Conservation (phyloP, 1,140 invertebrate species). For the Cryptotermes secundus region DNA sequence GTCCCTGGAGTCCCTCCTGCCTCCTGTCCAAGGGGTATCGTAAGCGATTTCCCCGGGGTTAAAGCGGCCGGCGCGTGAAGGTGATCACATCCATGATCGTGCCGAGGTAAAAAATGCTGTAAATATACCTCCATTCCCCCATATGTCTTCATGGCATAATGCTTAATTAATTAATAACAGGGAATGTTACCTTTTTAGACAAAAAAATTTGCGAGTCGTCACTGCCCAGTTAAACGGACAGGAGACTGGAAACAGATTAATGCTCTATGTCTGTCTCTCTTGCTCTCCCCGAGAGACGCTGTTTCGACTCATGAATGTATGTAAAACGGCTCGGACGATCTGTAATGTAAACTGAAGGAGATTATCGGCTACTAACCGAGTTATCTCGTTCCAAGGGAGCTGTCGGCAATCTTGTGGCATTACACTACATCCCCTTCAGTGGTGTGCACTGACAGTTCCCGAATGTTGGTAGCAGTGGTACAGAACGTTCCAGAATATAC, state of each 20-base stretch:
- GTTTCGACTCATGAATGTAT: not conserved
- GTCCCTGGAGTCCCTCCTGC: too few species aligned
- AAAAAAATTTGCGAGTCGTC: too few species aligned
- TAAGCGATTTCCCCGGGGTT: too few species aligned
- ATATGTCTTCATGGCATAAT: too few species aligned
- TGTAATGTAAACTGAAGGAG: conserved; percentile 11
- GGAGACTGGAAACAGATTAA: not conserved
- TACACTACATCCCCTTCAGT: not conserved
- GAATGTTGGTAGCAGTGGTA: not conserved
- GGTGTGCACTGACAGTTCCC: not conserved
- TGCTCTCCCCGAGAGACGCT: not conserved
- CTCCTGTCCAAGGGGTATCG: too few species aligned
- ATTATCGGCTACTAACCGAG: not conserved
- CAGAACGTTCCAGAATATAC: not conserved
- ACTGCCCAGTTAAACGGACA: not conserved
- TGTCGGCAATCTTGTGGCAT: not conserved
- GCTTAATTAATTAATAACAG: too few species aligned
- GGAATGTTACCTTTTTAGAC: too few species aligned
- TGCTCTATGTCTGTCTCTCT: not conserved
- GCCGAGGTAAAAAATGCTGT: too few species aligned
- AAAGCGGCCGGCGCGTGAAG: too few species aligned
- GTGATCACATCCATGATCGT: too few species aligned
- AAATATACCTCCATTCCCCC: too few species aligned
- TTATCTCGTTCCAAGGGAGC: not conserved
- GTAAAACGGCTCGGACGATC: not conserved